Evolutionary conservation across 2,888 invertebrate genomes (phyloP), one percentile per base, ranked within the genome.

Genomic region (Cristatella mucedo): DNA sequence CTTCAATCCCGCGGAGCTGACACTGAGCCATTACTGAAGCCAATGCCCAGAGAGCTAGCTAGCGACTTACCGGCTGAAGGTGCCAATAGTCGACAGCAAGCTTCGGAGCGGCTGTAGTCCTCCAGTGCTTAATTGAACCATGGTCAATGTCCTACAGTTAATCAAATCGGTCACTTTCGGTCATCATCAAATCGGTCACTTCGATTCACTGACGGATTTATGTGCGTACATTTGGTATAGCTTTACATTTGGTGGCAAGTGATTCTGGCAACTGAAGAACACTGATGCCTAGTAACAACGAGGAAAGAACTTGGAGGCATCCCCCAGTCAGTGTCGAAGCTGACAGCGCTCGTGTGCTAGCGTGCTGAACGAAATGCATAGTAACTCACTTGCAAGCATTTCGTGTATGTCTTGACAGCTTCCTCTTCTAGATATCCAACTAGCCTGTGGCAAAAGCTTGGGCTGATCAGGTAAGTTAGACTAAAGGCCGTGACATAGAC

Each of bases 371-470:
- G n/a, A 26, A 26, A n/a, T 36, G 22, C 30, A 2, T 9, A 2
- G 2, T 20, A 13, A 40, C 41, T 42, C 43, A 56, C 57, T 50
- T 56, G 40, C 31, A 59, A 33, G 46, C 56, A 56, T 44, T 58
- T 57, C 1, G 57, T 53, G 50, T 63, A 64, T 3, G 64, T 64
- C 43, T 55, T 55, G 2, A 63, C 63, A 2, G 64, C 64, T 43
- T 64, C 63, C 44, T 64, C 64, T 41, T 64, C 64, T 31, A 64
- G 46, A 44, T 63, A 64, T 0, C 62, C 64, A 3, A 64, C 64
- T 48, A 64, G 62, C 20, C 63, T 46, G 44, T 62, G 64, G 44
- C 61, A 63, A 38, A 56, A 59, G 33, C 46, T 48, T 1, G 59
- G 59, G 13, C 56, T 55, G 16, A 61, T 13, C 15, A 61, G 43